A percentile compares a stretch with the other conserved stretches of the same genome.
Conservation (phyloP, 2,797 vertebrate genomes). For the Enteromius fasciolatus region DNA sequence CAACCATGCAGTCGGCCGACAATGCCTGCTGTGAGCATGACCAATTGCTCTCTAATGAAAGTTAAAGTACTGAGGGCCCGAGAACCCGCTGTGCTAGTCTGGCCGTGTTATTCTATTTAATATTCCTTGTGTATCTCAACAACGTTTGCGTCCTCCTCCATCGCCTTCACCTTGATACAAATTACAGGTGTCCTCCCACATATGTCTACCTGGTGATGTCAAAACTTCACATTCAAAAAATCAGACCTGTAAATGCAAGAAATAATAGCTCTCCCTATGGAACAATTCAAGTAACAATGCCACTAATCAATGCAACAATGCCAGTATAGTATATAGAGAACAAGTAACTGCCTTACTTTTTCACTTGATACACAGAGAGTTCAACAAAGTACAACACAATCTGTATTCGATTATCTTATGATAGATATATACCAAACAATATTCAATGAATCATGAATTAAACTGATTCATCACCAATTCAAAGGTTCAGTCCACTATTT, state of each 20-base stretch:
- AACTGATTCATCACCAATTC: neutral
- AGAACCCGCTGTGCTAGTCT: slow-evolving; percentile 52
- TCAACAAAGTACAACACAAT: slow-evolving; percentile 60
- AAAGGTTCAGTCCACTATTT: neutral
- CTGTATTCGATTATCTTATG: neutral
- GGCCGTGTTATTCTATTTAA: slow-evolving; percentile 38
- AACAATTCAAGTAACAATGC: slow-evolving; percentile 22
- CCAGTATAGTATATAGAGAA: slow-evolving; percentile 30
- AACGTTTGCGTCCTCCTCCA: slow-evolving; percentile 6
- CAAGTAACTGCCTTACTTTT: slow-evolving; percentile 5
- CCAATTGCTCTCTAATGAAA: slow-evolving; percentile 50
- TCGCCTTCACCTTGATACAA: slow-evolving; percentile 48
- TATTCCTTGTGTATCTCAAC: slow-evolving; percentile 44
- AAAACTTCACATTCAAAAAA: slow-evolving; percentile 42
- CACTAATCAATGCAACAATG: slow-evolving; percentile 18
- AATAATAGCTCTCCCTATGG: slow-evolving; percentile 32
- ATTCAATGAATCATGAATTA: neutral
- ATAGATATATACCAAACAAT: neutral
- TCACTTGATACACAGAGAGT: slow-evolving; percentile 66
- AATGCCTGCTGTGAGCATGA: slow-evolving; percentile 47
- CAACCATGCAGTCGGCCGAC: neutral
- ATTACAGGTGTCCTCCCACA: slow-evolving; percentile 38
- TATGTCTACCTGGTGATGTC: slow-evolving; percentile 42
- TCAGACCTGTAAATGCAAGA: slow-evolving; percentile 20
- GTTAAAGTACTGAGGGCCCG: slow-evolving; percentile 44